Evolutionary conservation across 2,888 invertebrate genomes (phyloP).

Genomic region (Gandaritis pyraliata): DNA sequence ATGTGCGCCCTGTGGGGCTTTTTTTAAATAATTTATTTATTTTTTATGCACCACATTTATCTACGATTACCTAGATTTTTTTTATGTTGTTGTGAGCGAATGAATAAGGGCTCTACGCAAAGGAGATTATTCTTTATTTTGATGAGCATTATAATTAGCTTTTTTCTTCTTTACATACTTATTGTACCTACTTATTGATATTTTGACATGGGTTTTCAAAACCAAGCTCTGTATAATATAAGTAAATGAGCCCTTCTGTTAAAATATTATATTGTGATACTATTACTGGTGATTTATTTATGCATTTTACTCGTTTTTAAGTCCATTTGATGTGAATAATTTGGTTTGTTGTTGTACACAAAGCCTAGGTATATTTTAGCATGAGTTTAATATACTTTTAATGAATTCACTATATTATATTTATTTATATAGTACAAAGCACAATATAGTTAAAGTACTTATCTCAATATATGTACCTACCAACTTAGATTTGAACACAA

Average conservation of each 20-base stretch:
- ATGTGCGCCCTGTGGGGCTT: too few species aligned
- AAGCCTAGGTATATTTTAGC: background rate
- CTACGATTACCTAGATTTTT: too few species aligned
- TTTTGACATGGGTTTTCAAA: conserved; percentile 6
- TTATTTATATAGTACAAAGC: conserved; percentile 1
- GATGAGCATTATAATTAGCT: background rate
- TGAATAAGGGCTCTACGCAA: background rate
- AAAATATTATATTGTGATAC: conserved; percentile 48
- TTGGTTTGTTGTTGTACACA: background rate
- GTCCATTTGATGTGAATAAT: background rate
- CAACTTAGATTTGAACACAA: too few species aligned
- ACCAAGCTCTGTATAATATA: background rate
- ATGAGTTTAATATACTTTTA: background rate
- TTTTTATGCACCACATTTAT: too few species aligned
- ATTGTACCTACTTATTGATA: conserved; percentile 1
- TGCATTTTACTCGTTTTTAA: conserved; percentile 41
- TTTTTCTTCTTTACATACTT: conserved; percentile 7
- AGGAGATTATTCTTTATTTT: conserved; percentile 6
- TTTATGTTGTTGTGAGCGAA: too few species aligned
- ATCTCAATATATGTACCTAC: too few species aligned
- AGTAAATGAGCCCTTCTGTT: conserved; percentile 34
- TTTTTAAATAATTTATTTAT: too few species aligned
- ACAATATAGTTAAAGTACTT: background rate
- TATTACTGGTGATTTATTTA: conserved; percentile 38
- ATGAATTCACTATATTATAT: background rate